These are phyloP conservation scores for Rhinolophus sinicus DNA, from an alignment of 2,113 vertebrate genomes.

Conservation along the genomic window DNA sequence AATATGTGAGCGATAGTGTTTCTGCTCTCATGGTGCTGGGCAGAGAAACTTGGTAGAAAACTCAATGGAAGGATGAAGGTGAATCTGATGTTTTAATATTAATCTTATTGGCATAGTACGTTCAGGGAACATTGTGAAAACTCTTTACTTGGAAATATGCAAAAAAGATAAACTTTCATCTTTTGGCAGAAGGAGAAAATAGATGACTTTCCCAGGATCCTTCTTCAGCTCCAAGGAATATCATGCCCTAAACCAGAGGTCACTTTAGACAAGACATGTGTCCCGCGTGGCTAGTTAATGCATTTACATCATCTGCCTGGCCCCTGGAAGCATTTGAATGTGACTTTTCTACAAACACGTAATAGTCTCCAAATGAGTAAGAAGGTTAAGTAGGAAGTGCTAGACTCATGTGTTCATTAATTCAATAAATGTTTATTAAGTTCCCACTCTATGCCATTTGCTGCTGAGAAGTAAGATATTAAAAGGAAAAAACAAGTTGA, in stretches of 20 bases:
- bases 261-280: not conserved
- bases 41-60: slow-evolving; percentile 14
- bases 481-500: not conserved
- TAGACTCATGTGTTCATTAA: not conserved
- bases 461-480: not conserved
- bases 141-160: not conserved
- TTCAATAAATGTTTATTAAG: not conserved
- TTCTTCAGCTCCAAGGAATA: not conserved
- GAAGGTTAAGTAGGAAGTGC: not conserved
- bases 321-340: not conserved
- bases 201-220: not conserved
- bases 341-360: not conserved
- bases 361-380: not conserved
- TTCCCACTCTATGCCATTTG: not conserved
- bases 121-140: not conserved
- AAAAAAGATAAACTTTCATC: not conserved
- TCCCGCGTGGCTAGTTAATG: not conserved
- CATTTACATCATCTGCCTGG: not conserved
- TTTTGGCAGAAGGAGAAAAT: not conserved
- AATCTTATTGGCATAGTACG: not conserved
- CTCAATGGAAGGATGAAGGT: not conserved
- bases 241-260: not conserved
- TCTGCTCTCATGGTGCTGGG: not conserved
- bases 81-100: slow-evolving; percentile 28
- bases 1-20: not conserved